Percentiles rank a stretch among this genome's conserved stretches.
These are phyloP conservation scores for Glaucidium brasilianum DNA, from an alignment of 2,113 vertebrate species.

Conservation along the genomic window DNA sequence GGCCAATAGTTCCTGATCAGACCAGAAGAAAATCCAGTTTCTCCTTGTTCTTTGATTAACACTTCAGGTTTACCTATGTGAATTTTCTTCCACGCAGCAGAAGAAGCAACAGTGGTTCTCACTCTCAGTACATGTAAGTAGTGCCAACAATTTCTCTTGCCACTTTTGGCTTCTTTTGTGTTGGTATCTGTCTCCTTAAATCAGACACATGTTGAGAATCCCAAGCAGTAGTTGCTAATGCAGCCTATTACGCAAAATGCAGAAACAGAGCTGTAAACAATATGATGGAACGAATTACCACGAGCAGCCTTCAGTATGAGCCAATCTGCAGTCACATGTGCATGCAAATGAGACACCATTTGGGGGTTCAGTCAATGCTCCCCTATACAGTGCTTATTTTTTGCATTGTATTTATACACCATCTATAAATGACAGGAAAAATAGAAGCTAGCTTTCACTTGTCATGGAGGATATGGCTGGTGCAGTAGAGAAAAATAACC, in stretches of 20 bases:
- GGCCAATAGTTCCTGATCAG: background rate
- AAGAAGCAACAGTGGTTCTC: background rate
- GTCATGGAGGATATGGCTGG: background rate
- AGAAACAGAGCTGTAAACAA: background rate
- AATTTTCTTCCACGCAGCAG: background rate
- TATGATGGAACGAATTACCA: fast-evolving
- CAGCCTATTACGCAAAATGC: background rate
- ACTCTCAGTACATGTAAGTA: background rate
- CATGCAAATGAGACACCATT: fast-evolving
- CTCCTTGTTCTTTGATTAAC: background rate
- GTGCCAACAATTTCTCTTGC: background rate
- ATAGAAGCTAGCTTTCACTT: background rate
- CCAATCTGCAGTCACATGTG: background rate
- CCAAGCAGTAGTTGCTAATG: background rate
- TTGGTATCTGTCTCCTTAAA: background rate
- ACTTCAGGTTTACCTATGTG: background rate
- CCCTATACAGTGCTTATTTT: background rate
- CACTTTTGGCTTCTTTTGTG: background rate
- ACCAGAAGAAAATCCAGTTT: background rate
- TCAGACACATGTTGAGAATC: background rate
- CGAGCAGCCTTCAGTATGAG: background rate
- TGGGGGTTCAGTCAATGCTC: background rate
- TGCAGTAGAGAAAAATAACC: background rate
- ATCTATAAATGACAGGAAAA: background rate
- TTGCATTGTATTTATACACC: fast-evolving